Evolutionary conservation across 2,797 vertebrate genomes (phyloP).

Genomic region (Melopsittacus undulatus): DNA sequence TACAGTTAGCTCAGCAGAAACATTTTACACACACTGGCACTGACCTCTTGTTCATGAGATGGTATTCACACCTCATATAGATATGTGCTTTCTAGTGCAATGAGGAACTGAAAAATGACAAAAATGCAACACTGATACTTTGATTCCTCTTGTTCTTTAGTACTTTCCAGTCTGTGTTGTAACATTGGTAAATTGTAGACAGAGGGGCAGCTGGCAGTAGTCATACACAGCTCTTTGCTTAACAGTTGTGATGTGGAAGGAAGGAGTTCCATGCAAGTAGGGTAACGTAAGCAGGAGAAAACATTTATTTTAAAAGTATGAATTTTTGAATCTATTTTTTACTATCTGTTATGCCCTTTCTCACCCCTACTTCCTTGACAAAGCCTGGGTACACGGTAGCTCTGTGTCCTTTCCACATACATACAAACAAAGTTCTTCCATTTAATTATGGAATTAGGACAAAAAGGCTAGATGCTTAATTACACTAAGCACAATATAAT

Average conservation of each 20-base stretch:
- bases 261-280: not conserved
- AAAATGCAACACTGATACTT: not conserved
- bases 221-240: not conserved
- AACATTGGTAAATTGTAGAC: not conserved
- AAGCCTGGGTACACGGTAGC: not conserved
- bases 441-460: not conserved
- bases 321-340: not conserved
- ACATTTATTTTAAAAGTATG: not conserved
- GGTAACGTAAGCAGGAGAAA: not conserved
- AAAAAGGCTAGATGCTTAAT: not conserved
- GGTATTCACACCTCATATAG: not conserved
- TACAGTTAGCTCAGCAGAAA: not conserved
- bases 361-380: not conserved
- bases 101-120: not conserved
- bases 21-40: not conserved
- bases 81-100: not conserved
- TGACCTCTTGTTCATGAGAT: not conserved
- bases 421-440: not conserved
- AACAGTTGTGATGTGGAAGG: not conserved
- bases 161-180: not conserved
- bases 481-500: not conserved
- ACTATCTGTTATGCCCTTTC: not conserved
- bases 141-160: not conserved
- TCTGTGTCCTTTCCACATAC: not conserved
- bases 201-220: not conserved